These are phyloP conservation scores for Rhynchopsitta pachyrhyncha DNA, from an alignment of 2,113 vertebrate species.

Conservation along the genomic window DNA sequence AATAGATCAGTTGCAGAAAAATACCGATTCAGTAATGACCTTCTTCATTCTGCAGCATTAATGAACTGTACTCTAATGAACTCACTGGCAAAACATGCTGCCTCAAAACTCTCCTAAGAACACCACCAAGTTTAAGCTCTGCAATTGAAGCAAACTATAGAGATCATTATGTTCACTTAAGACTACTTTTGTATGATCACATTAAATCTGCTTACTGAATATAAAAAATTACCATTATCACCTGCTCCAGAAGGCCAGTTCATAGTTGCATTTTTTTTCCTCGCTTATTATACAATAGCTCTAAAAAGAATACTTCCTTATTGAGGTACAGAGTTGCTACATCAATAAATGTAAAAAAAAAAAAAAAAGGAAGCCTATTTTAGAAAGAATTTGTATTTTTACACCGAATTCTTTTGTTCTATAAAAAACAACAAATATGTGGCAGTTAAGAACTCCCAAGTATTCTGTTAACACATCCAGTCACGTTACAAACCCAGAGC, in stretches of 20 bases:
- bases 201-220: background rate
- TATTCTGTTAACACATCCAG: background rate
- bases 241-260: background rate
- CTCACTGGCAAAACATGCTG: background rate
- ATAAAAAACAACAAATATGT: fast-evolving
- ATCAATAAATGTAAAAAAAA: background rate
- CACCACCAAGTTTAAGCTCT: background rate
- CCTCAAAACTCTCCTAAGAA: background rate
- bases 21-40: background rate
- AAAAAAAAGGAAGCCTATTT: background rate
- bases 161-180: background rate
- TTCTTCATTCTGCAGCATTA: background rate
- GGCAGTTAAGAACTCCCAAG: background rate
- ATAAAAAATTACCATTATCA: background rate
- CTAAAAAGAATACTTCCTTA: background rate
- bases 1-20: background rate
- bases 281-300: background rate
- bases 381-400: background rate
- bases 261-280: background rate
- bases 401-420: background rate
- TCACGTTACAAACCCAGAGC: background rate
- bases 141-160: background rate
- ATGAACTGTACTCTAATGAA: background rate
- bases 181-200: background rate
- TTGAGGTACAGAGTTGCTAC: background rate